Evolutionary conservation across 2,888 invertebrate species (phyloP).

Genomic region (Adelphocoris suturalis): DNA sequence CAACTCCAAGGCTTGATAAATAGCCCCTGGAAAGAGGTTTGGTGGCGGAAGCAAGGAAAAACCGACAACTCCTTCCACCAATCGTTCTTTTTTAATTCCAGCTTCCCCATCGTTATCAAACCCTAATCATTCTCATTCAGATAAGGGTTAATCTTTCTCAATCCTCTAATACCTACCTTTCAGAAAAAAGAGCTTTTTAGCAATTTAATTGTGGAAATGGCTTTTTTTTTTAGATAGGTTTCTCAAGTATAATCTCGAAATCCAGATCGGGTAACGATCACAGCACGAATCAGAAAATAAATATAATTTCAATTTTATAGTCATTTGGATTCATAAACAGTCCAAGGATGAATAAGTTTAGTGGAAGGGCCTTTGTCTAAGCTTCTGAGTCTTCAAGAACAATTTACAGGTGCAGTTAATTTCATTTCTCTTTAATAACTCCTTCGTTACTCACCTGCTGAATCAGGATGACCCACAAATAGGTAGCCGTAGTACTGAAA

Average conservation of each 20-base stretch:
- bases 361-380: too few species aligned
- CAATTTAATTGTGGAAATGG: neutral
- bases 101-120: neutral
- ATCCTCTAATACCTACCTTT: slow-evolving; percentile 35
- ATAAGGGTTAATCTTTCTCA: slow-evolving; percentile 39
- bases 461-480: too few species aligned
- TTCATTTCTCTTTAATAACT: too few species aligned
- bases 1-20: slow-evolving; percentile 7
- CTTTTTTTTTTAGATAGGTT: neutral
- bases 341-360: too few species aligned
- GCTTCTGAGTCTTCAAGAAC: too few species aligned
- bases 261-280: too few species aligned
- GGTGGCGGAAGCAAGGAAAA: slow-evolving; percentile 1
- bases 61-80: neutral
- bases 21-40: neutral
- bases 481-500: too few species aligned
- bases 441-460: too few species aligned
- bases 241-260: neutral
- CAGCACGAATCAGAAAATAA: too few species aligned
- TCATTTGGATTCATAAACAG: too few species aligned
- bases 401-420: too few species aligned
- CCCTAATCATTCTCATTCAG: slow-evolving; percentile 45
- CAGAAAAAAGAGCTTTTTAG: neutral
- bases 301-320: too few species aligned
- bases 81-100: neutral